Evolutionary conservation across 2,888 invertebrate genomes (phyloP).

Genomic region (Metellina segmentata): DNA sequence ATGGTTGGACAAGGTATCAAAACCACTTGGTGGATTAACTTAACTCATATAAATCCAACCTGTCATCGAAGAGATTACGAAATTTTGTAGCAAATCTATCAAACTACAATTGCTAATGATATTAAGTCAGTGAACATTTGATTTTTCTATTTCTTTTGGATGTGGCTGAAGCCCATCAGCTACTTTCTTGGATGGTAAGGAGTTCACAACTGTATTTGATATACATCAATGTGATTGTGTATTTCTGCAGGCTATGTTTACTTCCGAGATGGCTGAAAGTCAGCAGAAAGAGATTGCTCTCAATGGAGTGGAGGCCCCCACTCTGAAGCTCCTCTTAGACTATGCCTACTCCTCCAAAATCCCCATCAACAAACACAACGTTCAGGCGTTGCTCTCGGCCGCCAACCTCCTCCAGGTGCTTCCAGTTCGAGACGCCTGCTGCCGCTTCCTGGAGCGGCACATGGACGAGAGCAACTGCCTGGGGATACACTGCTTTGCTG

Average conservation of each 20-base stretch:
- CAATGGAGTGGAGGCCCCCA: conserved; percentile 81
- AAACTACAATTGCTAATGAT: no score
- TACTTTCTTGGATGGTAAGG: no score
- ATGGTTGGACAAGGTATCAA: no score
- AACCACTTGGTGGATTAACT: no score
- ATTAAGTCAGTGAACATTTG: no score
- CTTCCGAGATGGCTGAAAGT: conserved; percentile 81
- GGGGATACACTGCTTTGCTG: conserved; percentile 83
- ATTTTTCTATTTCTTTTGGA: no score
- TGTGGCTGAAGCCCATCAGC: no score
- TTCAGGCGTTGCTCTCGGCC: conserved; percentile 82
- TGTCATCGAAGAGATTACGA: no score
- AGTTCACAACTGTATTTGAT: no score
- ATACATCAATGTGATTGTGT: no score
- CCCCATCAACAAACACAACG: conserved; percentile 81
- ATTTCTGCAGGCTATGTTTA: conserved; percentile 81
- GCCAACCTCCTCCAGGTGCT: conserved; percentile 82
- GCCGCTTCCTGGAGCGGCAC: conserved; percentile 81
- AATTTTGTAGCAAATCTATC: no score
- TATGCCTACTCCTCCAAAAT: conserved; percentile 82
- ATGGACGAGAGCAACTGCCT: conserved; percentile 83
- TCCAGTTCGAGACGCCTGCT: conserved; percentile 82
- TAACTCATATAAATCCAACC: no score
- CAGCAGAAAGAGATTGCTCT: conserved; percentile 81
- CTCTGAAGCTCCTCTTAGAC: conserved; percentile 81